Base-by-base conservation (phyloP, 2,797 vertebrate genomes). In the Coregonus sp. region DNA sequence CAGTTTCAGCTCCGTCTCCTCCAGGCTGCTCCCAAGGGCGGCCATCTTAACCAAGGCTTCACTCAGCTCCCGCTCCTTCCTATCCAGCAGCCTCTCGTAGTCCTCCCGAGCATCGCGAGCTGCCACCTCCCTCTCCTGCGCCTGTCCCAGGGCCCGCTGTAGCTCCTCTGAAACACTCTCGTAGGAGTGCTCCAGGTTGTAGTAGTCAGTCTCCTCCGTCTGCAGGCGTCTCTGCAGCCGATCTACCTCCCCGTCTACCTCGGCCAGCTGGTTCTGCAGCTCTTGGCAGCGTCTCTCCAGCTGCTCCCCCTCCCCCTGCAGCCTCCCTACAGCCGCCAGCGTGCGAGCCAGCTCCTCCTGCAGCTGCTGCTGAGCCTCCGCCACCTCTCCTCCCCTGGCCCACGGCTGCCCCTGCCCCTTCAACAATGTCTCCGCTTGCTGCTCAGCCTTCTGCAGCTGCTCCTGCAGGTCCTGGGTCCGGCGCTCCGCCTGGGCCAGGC, bases 21-120 rank as follows among this genome's bases (percentile, higher is more conserved):
- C 96, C 80, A 96, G 87, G 83, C 93, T 96, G 75, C 92, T 96
- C 16, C 96, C 96, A 65, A 96, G 83, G 66, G 95, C 93, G 63
- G 95, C 92, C 93, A 96, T 95, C 93, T 96, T 97, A 86, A 96
- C 89, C 80, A 97, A 86, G 69, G 95, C 92, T 81, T 98, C 96
- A 16, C 86, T 94, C 75, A 97, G 93, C 83, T 96, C 96, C 77
- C 93, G 94, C 69, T 98, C 96, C 82, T 97, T 97, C 86, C 90
- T 92, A 54, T 95, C 94, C 4, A 97, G 90, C 29, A 94, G 91
- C 73, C 92, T 93, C 83, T 94, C 90, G 1, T 96, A 96, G 74
- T 91, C 86, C 74, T 96, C 96, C 80, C 91, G 92, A 16, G 96
- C 87, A 0, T 85, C 87, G 59, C 84, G 87, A 74, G 95, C 82